phyloP scores from a whole-genome alignment of 2,797 vertebrate species.

The Hozukius guyotensis region DNA sequence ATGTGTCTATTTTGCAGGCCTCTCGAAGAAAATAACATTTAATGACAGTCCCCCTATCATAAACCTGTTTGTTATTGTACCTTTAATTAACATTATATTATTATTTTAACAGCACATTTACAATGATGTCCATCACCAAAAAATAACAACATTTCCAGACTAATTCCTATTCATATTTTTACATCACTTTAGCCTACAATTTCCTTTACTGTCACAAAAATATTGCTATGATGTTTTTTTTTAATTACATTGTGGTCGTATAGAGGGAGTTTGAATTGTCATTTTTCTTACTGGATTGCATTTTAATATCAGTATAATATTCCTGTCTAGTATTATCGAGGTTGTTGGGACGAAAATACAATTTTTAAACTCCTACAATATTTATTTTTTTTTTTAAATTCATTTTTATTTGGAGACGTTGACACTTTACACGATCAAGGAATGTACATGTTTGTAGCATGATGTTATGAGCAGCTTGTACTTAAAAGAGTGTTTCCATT shows the following conservation, averaged over 20 bases:
- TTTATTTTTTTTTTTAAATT: neutral
- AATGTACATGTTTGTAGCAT: no score
- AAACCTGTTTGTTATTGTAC: neutral
- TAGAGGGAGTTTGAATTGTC: neutral
- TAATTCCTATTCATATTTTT: neutral
- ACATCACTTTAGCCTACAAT: neutral
- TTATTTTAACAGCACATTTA: neutral
- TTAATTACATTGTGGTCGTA: accelerated
- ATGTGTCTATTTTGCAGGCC: neutral
- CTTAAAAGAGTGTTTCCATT: no score
- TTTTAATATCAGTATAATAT: neutral
- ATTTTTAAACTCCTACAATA: neutral
- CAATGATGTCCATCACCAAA: no score
- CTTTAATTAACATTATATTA: neutral
- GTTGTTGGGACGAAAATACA: neutral
- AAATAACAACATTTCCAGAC: neutral
- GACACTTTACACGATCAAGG: no score
- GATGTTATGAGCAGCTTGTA: no score
- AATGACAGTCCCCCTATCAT: neutral
- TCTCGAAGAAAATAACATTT: neutral
- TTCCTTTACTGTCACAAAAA: neutral
- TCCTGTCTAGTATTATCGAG: neutral
- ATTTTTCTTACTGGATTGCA: neutral
- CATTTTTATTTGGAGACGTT: no score
- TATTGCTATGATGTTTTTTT: neutral